A percentile compares a stretch with the other conserved stretches of the same genome.
These are phyloP conservation scores for Drosophila malerkotliana DNA, from an alignment of 1,140 invertebrate species.

Conservation along the genomic window DNA sequence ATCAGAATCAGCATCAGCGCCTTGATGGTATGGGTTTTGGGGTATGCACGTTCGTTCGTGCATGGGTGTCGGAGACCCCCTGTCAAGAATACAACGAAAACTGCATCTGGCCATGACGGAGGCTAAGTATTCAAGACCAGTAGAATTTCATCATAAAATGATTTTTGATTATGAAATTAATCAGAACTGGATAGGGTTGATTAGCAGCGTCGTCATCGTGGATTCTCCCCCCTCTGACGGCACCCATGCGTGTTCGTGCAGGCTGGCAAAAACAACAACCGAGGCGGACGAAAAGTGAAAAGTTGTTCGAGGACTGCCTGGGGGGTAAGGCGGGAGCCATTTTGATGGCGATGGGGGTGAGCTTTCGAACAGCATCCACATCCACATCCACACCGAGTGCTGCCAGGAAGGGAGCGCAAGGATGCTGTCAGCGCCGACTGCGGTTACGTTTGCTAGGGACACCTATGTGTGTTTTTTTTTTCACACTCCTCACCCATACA, in stretches of 20 bases:
- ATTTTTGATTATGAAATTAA: not conserved
- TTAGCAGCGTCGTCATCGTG: too few species aligned
- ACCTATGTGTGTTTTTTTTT: constrained; percentile 54
- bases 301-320: constrained; percentile 41
- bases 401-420: constrained; percentile 67
- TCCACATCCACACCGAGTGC: constrained; percentile 40
- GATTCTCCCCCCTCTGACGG: not conserved
- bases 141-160: not conserved
- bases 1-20: constrained; percentile 1
- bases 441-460: constrained; percentile 66
- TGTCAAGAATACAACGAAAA: not conserved
- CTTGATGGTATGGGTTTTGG: constrained; percentile 4
- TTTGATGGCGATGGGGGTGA: constrained; percentile 15
- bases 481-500: constrained; percentile 59
- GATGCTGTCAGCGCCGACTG: constrained; percentile 65
- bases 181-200: too few species aligned
- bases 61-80: not conserved
- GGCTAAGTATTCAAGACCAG: too few species aligned
- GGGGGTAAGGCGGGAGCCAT: constrained; percentile 11
- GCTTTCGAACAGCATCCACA: constrained; percentile 64
- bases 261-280: constrained; percentile 25
- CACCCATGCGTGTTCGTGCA: not conserved
- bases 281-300: constrained; percentile 45
- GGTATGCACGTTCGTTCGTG: constrained; percentile 22
- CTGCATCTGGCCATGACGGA: too few species aligned